Evolutionary conservation across 2,888 invertebrate genomes (phyloP), one percentile per base, ranked within the genome.

Genomic region (Steinernema scapterisci): DNA sequence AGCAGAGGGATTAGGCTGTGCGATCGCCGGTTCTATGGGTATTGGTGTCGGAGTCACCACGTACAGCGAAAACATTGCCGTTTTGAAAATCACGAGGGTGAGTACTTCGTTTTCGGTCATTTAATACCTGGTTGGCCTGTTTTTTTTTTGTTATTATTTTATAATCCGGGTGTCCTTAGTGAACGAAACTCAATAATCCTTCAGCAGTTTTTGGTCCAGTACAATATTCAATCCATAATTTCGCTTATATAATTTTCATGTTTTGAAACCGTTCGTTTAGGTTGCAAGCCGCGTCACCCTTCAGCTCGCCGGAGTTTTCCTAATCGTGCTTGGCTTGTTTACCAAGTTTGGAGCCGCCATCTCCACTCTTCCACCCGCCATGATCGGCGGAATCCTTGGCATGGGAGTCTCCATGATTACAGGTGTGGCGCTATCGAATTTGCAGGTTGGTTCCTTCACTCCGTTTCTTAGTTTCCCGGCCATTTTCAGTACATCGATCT

Each of bases 21-120:
- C 82, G 9, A 56, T 85, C 21, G 81, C 83, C 0, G 85, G 83
- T 0, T 48, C 80, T 5, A 76, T 80, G 71, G 84, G 84, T 1
- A 79, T 83, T 3, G 79, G 84, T 27, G 79, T 82, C 5, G 85
- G 84, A 38, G 81, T 85, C n/a, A 85, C 85, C 2, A 85, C 84
- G 0, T 85, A 85, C 70, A 78, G 93, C 73, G 93, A 93, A 87
- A 94, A 94, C 87, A 93, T 94, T 44, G 94, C 93, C 0, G 93
- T 93, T 0, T 93, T 94, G 77, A 93, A 93, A 31, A 92, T 93
- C 0, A 93, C 93, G 1, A 93, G 92, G 90, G 93, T 92, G 81
- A 79, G 19, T 19, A 48, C 38, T 38, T 9, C 38, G 9, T 38
- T 38, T 9, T 6, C 9, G 38, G 9, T 6, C 38, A 6, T 38